These are phyloP conservation scores for Lonchura striata DNA, from an alignment of 2,113 vertebrate species.

Conservation along the genomic window DNA sequence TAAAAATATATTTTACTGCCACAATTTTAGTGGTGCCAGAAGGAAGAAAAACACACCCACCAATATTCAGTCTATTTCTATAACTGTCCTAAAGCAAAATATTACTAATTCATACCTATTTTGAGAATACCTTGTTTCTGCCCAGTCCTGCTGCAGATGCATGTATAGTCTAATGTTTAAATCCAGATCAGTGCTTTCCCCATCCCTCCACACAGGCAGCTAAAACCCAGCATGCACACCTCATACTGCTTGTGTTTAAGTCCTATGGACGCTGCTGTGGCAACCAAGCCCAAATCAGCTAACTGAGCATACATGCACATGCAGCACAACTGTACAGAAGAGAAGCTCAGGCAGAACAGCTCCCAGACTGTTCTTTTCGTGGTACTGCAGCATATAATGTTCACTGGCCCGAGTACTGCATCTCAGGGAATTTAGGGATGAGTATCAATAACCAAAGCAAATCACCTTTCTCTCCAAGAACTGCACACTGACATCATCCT, in stretches of 20 bases:
- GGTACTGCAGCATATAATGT: background rate
- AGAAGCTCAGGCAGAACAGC: background rate
- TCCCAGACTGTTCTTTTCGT: background rate
- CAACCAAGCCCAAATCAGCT: accelerated
- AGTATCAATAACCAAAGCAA: background rate
- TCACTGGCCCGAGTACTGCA: background rate
- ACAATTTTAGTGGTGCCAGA: background rate
- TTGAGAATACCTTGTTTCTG: background rate
- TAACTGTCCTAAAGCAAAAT: background rate
- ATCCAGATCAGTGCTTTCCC: background rate
- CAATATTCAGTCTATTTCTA: background rate
- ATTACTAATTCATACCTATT: background rate
- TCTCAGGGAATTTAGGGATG: background rate
- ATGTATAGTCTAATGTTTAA: background rate
- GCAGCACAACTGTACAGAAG: background rate
- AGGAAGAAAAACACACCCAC: background rate
- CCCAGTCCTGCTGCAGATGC: background rate
- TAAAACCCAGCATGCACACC: background rate
- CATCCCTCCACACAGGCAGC: background rate
- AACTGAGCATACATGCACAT: too few species aligned
- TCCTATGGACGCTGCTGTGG: background rate
- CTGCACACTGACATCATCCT: constrained; percentile 81
- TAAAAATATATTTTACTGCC: background rate
- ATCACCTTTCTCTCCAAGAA: constrained; percentile 90
- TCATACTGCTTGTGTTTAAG: background rate